These are phyloP conservation scores for Ophion ventricosus DNA, from an alignment of 2,888 invertebrate genomes.

Conservation along the genomic window DNA sequence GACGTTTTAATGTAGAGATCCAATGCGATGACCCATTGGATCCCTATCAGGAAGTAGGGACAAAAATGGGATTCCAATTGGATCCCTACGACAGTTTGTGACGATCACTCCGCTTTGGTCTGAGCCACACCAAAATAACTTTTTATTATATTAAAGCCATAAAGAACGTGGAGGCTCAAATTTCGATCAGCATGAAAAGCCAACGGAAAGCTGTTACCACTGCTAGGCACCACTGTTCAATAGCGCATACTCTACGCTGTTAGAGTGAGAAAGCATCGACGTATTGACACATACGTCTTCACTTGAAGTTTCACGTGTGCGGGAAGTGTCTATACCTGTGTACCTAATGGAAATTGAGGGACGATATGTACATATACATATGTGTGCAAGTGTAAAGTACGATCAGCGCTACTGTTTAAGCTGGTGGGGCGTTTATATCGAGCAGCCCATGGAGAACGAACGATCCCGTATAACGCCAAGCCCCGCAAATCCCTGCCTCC, in stretches of 20 bases:
- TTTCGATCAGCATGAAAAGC: neutral
- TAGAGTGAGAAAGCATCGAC: neutral
- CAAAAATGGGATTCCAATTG: too few relatives aligned
- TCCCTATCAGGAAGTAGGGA: too few relatives aligned
- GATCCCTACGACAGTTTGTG: too few relatives aligned
- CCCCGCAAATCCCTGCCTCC: slow-evolving; percentile 31
- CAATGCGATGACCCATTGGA: too few relatives aligned
- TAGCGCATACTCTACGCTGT: neutral
- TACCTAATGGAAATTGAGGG: slow-evolving; percentile 5
- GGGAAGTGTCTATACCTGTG: neutral
- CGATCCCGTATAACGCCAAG: slow-evolving; percentile 22
- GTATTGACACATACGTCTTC: neutral
- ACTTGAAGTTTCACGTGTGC: neutral
- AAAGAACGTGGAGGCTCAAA: neutral
- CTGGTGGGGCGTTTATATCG: slow-evolving; percentile 45
- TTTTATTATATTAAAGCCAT: neutral
- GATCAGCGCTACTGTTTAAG: slow-evolving; percentile 57
- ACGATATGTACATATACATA: slow-evolving; percentile 5
- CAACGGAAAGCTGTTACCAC: neutral
- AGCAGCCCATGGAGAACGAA: slow-evolving; percentile 28
- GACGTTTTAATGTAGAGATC: too few relatives aligned
- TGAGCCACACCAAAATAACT: neutral
- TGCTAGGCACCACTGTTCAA: neutral
- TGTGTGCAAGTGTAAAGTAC: slow-evolving; percentile 56
- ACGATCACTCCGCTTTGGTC: neutral